phyloP scores from a whole-genome alignment of 2,888 invertebrate species.

The Drepanosiphum platanoidis region DNA sequence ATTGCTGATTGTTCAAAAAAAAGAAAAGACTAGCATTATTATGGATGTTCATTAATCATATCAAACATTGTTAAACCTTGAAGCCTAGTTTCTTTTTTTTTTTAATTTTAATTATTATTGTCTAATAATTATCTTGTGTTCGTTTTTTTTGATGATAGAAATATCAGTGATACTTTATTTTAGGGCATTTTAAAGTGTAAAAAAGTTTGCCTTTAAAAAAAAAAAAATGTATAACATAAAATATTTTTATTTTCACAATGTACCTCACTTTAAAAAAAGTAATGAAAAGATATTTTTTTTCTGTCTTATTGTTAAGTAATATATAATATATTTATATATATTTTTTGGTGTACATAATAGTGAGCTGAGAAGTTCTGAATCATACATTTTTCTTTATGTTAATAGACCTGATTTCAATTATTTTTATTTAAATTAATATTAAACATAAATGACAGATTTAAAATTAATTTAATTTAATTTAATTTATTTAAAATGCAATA shows the following conservation, averaged over 20 bases:
- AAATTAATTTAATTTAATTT: no score
- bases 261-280: neutral
- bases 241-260: constrained; percentile 41
- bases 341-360: neutral
- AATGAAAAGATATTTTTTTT: neutral
- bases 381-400: neutral
- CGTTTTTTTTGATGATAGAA: neutral
- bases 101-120: neutral
- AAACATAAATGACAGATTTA: no score
- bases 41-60: constrained; percentile 27
- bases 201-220: neutral
- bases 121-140: neutral
- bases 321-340: neutral
- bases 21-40: neutral
- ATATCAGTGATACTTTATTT: constrained; percentile 32
- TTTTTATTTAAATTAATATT: neutral
- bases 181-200: neutral
- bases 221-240: neutral
- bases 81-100: neutral
- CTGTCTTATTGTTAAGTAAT: neutral
- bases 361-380: neutral
- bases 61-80: constrained; percentile 13
- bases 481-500: neutral
- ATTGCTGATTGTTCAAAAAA: neutral
- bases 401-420: neutral